A percentile compares a stretch with the other conserved stretches of the same genome.
These are phyloP conservation scores for Sebastes flavidus DNA, from an alignment of 2,797 vertebrate species.

Conservation along the genomic window DNA sequence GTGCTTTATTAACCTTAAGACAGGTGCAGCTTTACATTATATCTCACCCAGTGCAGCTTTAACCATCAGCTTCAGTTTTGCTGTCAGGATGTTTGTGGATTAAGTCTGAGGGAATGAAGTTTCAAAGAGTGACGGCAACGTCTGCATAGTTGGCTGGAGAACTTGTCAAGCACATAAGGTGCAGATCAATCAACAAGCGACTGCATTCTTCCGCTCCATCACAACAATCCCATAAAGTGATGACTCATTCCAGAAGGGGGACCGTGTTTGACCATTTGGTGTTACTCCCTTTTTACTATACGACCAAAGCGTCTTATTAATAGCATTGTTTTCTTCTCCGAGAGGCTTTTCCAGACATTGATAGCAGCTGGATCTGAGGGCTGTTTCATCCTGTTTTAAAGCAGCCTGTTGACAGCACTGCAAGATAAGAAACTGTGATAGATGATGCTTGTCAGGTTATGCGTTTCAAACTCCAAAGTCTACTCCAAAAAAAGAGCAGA, in stretches of 20 bases:
- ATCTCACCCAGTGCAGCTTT: not conserved
- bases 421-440: conserved; percentile 51
- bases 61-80: not conserved
- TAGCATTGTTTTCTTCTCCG: conserved; percentile 10
- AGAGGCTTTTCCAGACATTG: conserved; percentile 34
- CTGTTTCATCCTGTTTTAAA: conserved; percentile 60
- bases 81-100: not conserved
- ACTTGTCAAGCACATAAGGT: not conserved
- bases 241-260: conserved; percentile 36
- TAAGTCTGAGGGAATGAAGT: not conserved
- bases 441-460: conserved; percentile 53
- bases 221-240: conserved; percentile 54
- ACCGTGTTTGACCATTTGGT: conserved; percentile 20
- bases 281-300: conserved; percentile 10
- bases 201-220: conserved; percentile 11
- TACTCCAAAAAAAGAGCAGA: conserved; percentile 23
- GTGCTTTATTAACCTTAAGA: not conserved
- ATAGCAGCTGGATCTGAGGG: conserved; percentile 49
- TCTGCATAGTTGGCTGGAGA: not conserved
- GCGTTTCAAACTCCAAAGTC: conserved; percentile 39
- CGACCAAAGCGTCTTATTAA: conserved; percentile 34
- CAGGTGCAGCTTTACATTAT: not conserved
- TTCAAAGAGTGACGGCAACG: not conserved
- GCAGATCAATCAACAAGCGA: conserved; percentile 27
- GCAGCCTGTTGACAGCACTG: conserved; percentile 50